Base-by-base conservation (phyloP, 1,140 invertebrate genomes). In the Leguminivora glycinivorella region DNA sequence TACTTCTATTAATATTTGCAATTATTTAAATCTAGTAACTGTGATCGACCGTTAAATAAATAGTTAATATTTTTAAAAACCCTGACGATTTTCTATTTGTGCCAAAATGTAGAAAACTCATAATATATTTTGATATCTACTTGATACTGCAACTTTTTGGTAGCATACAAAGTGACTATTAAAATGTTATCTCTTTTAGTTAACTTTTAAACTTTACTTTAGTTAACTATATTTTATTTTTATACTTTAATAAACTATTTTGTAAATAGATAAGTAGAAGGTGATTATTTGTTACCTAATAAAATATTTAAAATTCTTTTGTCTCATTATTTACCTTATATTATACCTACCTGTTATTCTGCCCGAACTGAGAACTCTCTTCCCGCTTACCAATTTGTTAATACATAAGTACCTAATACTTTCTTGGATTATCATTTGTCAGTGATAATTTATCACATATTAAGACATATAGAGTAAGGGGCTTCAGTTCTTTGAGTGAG, bases 231-330 rank as follows among this genome's bases (percentile, higher is more conserved):
- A 29, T 63, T 31, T 31, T 34, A 63, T 63, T 34, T 63, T 63
- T 34, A 29, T 60, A 60, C 56, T 60, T 26, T 60, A 60, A 26
- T 29, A 63, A 63, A 29, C 26, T 29, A 63, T 63, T 63, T 1
- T 63, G 58, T 63, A 63, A 63, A 63, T 63, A 63, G n/a, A 17
- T 63, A 63, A 63, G 58, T 63, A 63, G 56, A 60, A 26, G 25
- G 58, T 63, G 26, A 58, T 31, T 7, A 63, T 29, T 29, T 63
- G 58, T 63, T 34, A 63, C 58, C 58, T 63, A 63, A 63, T 63
- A 63, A 63, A 63, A 63, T 52, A 69, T 19, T 29, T 24, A 69
- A 69, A 58, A 26, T 56, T 7, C 31, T n/a, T 14, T 63, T 29
- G 29, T 63, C 31, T 63, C 31, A 7, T 31, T 63, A 29, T 12